Percentiles rank a stretch among this genome's conserved stretches.
phyloP scores from a whole-genome alignment of 2,888 invertebrate species.

The Eupithecia tripunctaria region DNA sequence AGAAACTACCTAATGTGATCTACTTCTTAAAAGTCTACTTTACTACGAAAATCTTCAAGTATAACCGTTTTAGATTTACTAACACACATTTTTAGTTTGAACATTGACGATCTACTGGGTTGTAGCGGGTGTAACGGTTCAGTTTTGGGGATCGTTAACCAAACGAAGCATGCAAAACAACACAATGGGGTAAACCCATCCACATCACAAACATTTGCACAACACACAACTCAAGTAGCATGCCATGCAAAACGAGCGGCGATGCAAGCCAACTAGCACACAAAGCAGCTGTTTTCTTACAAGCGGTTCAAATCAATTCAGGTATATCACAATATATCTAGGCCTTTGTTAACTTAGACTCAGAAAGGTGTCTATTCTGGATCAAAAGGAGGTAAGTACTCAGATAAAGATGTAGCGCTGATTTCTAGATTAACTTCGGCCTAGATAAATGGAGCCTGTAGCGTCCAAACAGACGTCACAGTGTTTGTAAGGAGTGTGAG shows the following conservation, averaged over 20 bases:
- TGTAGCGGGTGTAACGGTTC: not conserved
- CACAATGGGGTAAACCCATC: not conserved
- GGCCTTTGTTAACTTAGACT: not conserved
- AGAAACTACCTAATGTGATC: not conserved
- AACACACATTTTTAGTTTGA: not conserved
- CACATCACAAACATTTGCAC: conserved; percentile 12
- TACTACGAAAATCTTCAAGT: not conserved
- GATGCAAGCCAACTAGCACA: conserved; percentile 39
- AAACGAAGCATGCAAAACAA: conserved; percentile 4
- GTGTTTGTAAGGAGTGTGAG: conserved; percentile 39
- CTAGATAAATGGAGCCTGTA: conserved; percentile 4
- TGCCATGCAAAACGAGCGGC: conserved; percentile 51
- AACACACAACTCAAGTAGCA: conserved; percentile 26
- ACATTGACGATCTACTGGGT: conserved; percentile 6
- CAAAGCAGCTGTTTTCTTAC: conserved; percentile 12
- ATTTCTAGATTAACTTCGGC: not conserved
- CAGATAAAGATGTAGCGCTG: not conserved
- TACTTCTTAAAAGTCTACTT: conserved; percentile 4
- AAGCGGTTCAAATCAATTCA: conserved; percentile 10
- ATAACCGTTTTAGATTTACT: not conserved
- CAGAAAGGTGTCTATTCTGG: not conserved
- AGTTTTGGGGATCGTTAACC: not conserved
- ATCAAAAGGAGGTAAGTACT: not conserved
- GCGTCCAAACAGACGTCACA: conserved; percentile 44
- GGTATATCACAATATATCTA: not conserved